Conservation (phyloP, 2,888 invertebrate genomes). For the Resseliella maxima region DNA sequence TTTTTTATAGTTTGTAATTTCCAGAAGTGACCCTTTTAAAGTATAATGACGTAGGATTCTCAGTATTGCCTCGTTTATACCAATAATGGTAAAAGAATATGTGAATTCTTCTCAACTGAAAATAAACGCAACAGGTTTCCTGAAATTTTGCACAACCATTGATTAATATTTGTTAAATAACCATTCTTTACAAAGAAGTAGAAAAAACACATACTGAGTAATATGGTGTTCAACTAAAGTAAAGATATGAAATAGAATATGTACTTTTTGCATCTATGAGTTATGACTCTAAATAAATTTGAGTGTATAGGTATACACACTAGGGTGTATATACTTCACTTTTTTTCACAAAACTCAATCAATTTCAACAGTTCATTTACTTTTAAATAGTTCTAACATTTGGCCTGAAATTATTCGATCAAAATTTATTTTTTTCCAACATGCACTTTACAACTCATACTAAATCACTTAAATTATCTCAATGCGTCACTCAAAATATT, state of each 20-base stretch:
- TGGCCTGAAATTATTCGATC: neutral
- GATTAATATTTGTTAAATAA: neutral
- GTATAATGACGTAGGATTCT: conserved; percentile 2
- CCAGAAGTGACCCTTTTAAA: neutral
- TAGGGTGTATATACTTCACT: too few species aligned
- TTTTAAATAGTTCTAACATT: too few species aligned
- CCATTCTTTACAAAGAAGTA: neutral
- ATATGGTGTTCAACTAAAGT: too few species aligned
- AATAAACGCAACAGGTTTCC: neutral
- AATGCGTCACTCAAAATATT: too few species aligned
- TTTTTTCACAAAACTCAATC: too few species aligned
- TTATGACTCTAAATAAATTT: too few species aligned
- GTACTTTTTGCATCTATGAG: too few species aligned
- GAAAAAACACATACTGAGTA: neutral
- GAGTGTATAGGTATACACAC: too few species aligned
- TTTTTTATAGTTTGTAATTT: neutral
- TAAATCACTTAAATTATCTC: too few species aligned
- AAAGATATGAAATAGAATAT: too few species aligned
- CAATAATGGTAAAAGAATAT: neutral
- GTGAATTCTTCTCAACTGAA: neutral
- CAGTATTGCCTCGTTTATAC: neutral
- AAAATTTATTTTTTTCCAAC: neutral
- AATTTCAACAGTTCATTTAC: neutral
- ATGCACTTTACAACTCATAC: neutral
- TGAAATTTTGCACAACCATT: neutral